Evolutionary conservation across 2,113 vertebrate species (phyloP).

Genomic region (Bothrops jararaca): DNA sequence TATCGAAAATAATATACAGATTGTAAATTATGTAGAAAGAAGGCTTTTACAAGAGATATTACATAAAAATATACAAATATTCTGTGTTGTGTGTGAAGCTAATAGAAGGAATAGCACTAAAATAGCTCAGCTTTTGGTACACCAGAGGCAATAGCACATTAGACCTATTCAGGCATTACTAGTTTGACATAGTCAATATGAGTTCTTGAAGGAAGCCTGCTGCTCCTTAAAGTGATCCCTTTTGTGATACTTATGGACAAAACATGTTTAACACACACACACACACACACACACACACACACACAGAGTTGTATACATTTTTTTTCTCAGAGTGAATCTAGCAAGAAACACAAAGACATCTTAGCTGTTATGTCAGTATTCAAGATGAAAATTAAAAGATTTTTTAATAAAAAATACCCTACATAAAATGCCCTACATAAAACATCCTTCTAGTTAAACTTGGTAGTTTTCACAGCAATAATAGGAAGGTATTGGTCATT

Average conservation of each 20-base stretch:
- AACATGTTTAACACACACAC: background rate
- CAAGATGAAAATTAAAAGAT: background rate
- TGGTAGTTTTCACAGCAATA: background rate
- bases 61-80: background rate
- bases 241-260: background rate
- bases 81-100: background rate
- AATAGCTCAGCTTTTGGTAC: background rate
- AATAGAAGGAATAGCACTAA: background rate
- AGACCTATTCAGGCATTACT: background rate
- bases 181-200: background rate
- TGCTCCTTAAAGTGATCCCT: background rate
- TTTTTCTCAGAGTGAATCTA: background rate
- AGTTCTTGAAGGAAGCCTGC: background rate
- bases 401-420: background rate
- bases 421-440: background rate
- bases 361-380: background rate
- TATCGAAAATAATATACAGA: background rate
- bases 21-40: background rate
- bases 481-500: background rate
- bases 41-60: background rate
- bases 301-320: background rate
- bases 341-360: background rate
- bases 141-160: background rate
- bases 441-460: background rate
- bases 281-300: background rate